Base-by-base conservation (phyloP, 2,888 invertebrate genomes). In the Spilarctia lutea region DNA sequence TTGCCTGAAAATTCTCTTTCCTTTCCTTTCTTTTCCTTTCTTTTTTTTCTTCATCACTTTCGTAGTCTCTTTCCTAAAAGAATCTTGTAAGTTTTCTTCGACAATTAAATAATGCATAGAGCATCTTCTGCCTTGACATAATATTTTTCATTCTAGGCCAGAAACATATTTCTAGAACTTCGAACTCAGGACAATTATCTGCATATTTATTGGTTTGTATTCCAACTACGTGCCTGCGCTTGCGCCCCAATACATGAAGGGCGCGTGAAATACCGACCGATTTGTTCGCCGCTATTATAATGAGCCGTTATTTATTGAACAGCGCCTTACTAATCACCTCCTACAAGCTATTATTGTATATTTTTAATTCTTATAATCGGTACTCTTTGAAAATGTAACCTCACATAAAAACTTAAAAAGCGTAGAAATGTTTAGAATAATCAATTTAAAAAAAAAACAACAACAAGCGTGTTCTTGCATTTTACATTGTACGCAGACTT, bases 281-380 rank as follows among this genome's bases (percentile, higher is more conserved):
- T 91, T 91, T 87, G 87, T 88, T 83, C 87, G 88, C 88, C 86
- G 89, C 91, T 88, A 91, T 92, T 91, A 91, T 95, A 95, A 95
- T 94, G 92, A 94, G 94, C 90, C 89, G 91, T 94, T 94, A 94
- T 94, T 95, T 94, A 95, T 94, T 92, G 91, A 89, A 91, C 92
- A 89, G 90, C 89, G 89, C 89, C 86, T 87, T 89, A 92, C 92
- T 92, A 93, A 94, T 93, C 92, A 91, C 88, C 79, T 78, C 76
- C 73, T 86, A 87, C 88, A 85, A 77, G 78, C 78, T 74, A 68
- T 83, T 83, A 79, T 83, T 74, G 33, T 72, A 77, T 71, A 75
- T 77, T 73, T 77, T 65, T 24, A 65, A 33, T 65, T 65, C 18
- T 18, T 33, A 33, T 4, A 3, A 33, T 2, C 33, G 33, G 33